Percentiles rank a stretch among this genome's conserved stretches.
These are phyloP conservation scores for Eulimnadia texana DNA, from an alignment of 1,140 invertebrate species.

Conservation along the genomic window DNA sequence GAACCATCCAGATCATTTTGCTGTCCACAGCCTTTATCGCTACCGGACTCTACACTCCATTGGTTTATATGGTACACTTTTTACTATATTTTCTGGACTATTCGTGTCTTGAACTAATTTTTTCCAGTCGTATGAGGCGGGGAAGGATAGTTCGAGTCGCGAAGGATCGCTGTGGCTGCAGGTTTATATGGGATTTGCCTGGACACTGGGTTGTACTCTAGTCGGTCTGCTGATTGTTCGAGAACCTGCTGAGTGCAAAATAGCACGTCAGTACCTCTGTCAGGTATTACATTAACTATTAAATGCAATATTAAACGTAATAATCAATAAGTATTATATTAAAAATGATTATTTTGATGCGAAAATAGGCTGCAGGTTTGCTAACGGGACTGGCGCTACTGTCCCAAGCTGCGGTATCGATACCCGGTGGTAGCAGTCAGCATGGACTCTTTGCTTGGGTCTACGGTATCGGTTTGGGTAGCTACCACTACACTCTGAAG, in stretches of 20 bases:
- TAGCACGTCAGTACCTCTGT: constrained; percentile 68
- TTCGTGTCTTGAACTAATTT: neutral
- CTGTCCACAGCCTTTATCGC: constrained; percentile 59
- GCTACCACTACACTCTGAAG: constrained; percentile 73
- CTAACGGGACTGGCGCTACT: constrained; percentile 9
- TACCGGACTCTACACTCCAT: constrained; percentile 68
- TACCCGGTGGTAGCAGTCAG: neutral
- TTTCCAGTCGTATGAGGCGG: constrained; percentile 50
- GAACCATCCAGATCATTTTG: constrained; percentile 66
- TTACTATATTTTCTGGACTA: neutral
- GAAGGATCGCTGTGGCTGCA: constrained; percentile 52
- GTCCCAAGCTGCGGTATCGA: constrained; percentile 4
- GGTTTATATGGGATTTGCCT: constrained; percentile 63
- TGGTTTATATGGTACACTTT: constrained; percentile 9
- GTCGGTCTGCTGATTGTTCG: constrained; percentile 68
- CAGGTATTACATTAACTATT: constrained; percentile 23
- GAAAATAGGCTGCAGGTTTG: constrained; percentile 8
- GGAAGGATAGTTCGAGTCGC: constrained; percentile 41
- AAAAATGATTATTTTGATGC: neutral
- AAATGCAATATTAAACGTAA: neutral
- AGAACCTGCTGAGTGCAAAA: constrained; percentile 66
- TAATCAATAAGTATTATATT: neutral
- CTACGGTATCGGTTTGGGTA: constrained; percentile 42
- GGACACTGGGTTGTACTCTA: constrained; percentile 60
- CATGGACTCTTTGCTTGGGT: constrained; percentile 71